Conservation (phyloP, 2,888 invertebrate species). For the Thereva unica region DNA sequence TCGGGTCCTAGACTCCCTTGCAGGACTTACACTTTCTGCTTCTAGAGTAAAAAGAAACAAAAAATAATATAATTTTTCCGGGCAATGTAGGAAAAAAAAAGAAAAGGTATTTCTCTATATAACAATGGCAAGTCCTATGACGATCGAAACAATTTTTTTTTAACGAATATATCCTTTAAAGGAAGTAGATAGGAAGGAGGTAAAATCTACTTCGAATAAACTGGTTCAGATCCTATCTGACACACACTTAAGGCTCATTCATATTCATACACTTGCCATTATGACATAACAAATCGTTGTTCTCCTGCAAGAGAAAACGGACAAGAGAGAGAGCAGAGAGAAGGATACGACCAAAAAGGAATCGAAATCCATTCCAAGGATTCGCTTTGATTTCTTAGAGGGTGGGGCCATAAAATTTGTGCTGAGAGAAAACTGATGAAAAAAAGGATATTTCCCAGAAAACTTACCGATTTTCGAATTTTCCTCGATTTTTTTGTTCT, state of each 20-base stretch:
- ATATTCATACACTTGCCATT: slow-evolving; percentile 15
- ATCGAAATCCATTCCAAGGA: slow-evolving; percentile 23
- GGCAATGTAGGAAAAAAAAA: too few relatives aligned
- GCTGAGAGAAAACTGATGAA: background rate
- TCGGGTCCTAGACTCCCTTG: too few relatives aligned
- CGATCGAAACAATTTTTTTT: too few relatives aligned
- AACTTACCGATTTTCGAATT: slow-evolving; percentile 32
- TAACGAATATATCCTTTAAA: too few relatives aligned
- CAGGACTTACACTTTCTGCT: too few relatives aligned
- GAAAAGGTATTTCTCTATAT: too few relatives aligned
- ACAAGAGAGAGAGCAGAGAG: too few relatives aligned
- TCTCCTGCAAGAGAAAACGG: slow-evolving; percentile 12
- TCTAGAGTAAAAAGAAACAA: too few relatives aligned
- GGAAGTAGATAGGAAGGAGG: background rate
- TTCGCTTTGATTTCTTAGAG: slow-evolving; percentile 26
- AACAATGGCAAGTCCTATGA: too few relatives aligned
- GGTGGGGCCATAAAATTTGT: slow-evolving; percentile 27
- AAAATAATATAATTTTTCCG: too few relatives aligned
- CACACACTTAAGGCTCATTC: slow-evolving; percentile 10
- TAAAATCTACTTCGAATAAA: slow-evolving; percentile 10
- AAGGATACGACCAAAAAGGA: too few relatives aligned
- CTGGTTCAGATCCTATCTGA: slow-evolving; percentile 15
- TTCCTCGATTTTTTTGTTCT: too few relatives aligned
- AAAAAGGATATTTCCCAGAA: slow-evolving; percentile 7
- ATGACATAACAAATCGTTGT: slow-evolving; percentile 32